phyloP scores from a whole-genome alignment of 2,113 vertebrate genomes.

The Petaurus breviceps region DNA sequence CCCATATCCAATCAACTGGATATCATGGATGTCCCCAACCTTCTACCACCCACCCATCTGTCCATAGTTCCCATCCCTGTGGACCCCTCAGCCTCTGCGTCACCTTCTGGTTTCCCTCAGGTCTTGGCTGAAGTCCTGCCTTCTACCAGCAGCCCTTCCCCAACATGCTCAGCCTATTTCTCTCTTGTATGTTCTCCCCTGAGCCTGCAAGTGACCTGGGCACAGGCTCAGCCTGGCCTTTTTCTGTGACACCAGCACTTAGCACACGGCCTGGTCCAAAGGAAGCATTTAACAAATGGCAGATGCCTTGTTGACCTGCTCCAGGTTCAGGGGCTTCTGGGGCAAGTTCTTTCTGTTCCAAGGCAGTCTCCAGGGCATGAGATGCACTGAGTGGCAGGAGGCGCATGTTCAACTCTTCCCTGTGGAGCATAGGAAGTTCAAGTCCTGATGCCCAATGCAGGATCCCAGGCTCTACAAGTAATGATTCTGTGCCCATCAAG shows the following conservation, averaged over 20 bases:
- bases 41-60: neutral
- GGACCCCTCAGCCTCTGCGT: too few relatives aligned
- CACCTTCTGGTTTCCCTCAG: too few relatives aligned
- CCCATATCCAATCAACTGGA: neutral
- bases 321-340: conserved; percentile 61
- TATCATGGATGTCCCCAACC: neutral
- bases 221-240: neutral
- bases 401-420: conserved; percentile 86
- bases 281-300: neutral
- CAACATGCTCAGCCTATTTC: neutral
- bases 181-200: neutral
- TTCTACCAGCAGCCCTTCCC: neutral
- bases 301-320: conserved; percentile 38
- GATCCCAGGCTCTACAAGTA: neutral
- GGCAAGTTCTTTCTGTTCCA: conserved; percentile 85
- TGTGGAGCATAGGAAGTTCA: conserved; percentile 69
- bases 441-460: conserved; percentile 35
- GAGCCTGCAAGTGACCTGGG: neutral
- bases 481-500: neutral
- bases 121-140: neutral
- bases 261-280: neutral
- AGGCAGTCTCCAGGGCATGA: conserved; percentile 85
- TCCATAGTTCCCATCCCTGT: too few relatives aligned
- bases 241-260: conserved; percentile 13
- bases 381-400: conserved; percentile 86